These are phyloP conservation scores for Dexiosoma caninum DNA, from an alignment of 2,888 invertebrate genomes.

Conservation along the genomic window DNA sequence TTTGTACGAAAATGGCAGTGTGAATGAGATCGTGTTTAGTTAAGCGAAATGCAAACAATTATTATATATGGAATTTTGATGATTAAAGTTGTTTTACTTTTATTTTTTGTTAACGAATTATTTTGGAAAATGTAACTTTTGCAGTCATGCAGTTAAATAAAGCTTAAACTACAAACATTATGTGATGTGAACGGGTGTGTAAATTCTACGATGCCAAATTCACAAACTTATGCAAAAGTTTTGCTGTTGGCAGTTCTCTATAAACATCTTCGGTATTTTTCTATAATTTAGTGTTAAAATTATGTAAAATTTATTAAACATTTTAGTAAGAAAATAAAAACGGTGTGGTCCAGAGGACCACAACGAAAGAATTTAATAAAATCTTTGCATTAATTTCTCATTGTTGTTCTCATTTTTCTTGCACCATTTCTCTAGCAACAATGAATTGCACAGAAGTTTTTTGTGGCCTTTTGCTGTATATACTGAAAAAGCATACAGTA, in stretches of 20 bases:
- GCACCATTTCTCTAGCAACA: no score
- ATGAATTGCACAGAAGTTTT: no score
- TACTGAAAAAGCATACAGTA: no score
- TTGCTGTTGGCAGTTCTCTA: not conserved
- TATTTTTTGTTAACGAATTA: not conserved
- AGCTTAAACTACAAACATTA: not conserved
- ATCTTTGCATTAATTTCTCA: no score
- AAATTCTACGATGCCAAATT: not conserved
- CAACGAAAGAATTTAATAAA: no score
- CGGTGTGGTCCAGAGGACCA: no score
- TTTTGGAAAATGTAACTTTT: not conserved
- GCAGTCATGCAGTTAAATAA: not conserved
- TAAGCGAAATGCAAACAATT: slow-evolving; percentile 15
- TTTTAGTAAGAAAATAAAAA: not conserved
- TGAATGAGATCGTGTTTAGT: not conserved
- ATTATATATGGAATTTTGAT: no score
- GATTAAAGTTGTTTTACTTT: not conserved
- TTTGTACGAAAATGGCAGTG: not conserved
- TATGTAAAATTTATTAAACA: not conserved
- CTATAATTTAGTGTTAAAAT: not conserved
- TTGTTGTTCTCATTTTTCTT: no score
- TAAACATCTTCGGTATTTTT: not conserved
- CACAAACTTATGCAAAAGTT: not conserved
- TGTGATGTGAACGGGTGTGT: not conserved
- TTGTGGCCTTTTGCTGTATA: no score